Evolutionary conservation across 2,797 vertebrate species (phyloP), one percentile per base, ranked within the genome.

Genomic region (Pygocentrus nattereri): DNA sequence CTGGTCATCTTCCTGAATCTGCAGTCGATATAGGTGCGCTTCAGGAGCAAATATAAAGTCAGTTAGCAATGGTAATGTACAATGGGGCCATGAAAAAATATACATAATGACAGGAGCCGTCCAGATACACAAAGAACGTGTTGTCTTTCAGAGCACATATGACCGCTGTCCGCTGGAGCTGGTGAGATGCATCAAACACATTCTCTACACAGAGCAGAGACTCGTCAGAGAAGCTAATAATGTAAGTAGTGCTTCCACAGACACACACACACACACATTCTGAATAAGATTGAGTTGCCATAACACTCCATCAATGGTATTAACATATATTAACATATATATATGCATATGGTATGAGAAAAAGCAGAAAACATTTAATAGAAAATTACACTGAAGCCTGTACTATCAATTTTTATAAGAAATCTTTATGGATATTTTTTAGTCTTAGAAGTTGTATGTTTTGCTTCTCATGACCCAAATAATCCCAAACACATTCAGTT

Each of bases 121-220:
- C 92, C 88, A 88, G 85, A 86, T 87, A 77, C 85, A 23, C 27
- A 34, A 21, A 25, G 49, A 65, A 21, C 10, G 23, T 74, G 62
- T 93, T 89, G 64, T 88, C 85, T 93, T 93, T 88, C 95, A 99
- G 98, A 98, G 95, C 94, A 98, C 97, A 0, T 99, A 98, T 0
- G 97, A 98, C 92, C 95, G 96, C 27, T 98, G 97, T 90, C 98
- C 98, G 79, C 94, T 99, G 95, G 98, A 99, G 89, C 86, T 99
- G 93, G 97, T 98, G 84, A 95, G 97, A 91, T 98, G 97, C 90
- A 99, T 99, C 93, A 96, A 97, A 86, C 97, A 99, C 91, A 99
- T 99, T 92, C 95, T 99, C 74, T 97, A 98, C 94, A 96, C 97
- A 0, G 97, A 99, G 89, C 97, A 99, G 93, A 94, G 97, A 88